A percentile compares a stretch with the other conserved stretches of the same genome.
Evolutionary conservation across 2,888 invertebrate species (phyloP).

Genomic region (Ormyrus labotus): DNA sequence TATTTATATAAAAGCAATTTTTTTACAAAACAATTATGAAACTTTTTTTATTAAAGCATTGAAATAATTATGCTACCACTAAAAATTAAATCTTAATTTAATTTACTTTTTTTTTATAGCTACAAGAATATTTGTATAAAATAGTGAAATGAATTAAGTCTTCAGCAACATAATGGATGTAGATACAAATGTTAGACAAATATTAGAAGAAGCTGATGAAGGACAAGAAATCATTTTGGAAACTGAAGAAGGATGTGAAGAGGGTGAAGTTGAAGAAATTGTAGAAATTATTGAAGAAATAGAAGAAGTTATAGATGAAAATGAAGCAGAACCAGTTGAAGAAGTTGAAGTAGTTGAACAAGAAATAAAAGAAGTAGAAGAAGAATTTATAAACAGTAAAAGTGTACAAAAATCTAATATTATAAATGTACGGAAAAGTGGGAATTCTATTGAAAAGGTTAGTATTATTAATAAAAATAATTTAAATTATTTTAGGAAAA

Average conservation of each 20-base stretch:
- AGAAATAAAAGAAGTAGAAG: constrained; percentile 38
- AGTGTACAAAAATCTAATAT: constrained; percentile 30
- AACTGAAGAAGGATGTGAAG: constrained; percentile 63
- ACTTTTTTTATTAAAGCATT: too few species aligned
- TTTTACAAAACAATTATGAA: too few species aligned
- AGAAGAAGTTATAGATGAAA: constrained; percentile 68
- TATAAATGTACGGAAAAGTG: background rate
- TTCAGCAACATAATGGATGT: constrained; percentile 53
- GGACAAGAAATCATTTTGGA: constrained; percentile 69
- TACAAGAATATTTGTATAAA: too few species aligned
- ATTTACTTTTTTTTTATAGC: too few species aligned
- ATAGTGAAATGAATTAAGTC: too few species aligned
- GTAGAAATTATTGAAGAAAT: constrained; percentile 72
- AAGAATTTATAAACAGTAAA: constrained; percentile 42
- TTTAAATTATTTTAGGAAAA: background rate
- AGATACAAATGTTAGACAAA: constrained; percentile 63
- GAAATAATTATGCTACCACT: too few species aligned
- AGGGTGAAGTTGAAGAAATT: constrained; percentile 63
- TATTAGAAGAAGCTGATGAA: constrained; percentile 63
- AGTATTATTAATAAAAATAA: constrained; percentile 11
- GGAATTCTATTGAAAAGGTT: constrained; percentile 20
- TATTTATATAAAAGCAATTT: too few species aligned
- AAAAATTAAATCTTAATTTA: too few species aligned
- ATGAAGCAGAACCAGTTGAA: constrained; percentile 26
- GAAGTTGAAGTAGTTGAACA: constrained; percentile 51